Base-by-base conservation (phyloP, 2,888 invertebrate species). In the Sicus ferrugineus region DNA sequence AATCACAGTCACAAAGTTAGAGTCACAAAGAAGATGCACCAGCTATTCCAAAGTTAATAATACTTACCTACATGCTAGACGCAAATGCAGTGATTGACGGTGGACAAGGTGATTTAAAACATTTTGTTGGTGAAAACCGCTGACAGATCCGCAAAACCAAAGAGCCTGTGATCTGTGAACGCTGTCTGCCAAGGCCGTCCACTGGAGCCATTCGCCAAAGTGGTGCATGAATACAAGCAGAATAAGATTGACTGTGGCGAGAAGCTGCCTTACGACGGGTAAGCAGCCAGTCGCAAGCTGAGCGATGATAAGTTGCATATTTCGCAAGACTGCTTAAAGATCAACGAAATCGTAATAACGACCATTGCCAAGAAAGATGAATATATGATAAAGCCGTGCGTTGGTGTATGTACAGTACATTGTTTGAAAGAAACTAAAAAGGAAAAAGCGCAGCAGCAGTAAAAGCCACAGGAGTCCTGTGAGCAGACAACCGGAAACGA, bases 101-200 rank as follows among this genome's bases (percentile, higher is more conserved):
- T 94, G 59, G 94, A 91, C 72, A 99, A 86, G 68, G 96, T 94
- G 81, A 98, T 93, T 85, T 97, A 93, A 46, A 99, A 88, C 79
- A 98, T 92, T 84, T 98, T 97, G 83, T 99, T 99, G 16, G 98
- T 98, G 64, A 99, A 88, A 46, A 98, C 95, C 34, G 99, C 98
- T 77, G 97, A 97, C 28, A 95, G 92, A 87, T 99, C 99, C 52
- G 98, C 98, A 88, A 99, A 99, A 9, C 98, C 98, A 88, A 98
- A 98, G 70, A 98, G 87, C 67, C 98, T 98, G 84, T 98, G 98
- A 85, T 98, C 98, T 14, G 98, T 98, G 82, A 98, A 98, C 26
- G 99, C 96, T 42, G 97, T 95, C 89, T 92, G 85, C 2, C 14
- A 59, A 23, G 26, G 21, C 28, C 23, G 11, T 3, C 7, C 19